Base-by-base conservation (phyloP, 2,888 invertebrate species). In the Sphaerophoria rueppellii region DNA sequence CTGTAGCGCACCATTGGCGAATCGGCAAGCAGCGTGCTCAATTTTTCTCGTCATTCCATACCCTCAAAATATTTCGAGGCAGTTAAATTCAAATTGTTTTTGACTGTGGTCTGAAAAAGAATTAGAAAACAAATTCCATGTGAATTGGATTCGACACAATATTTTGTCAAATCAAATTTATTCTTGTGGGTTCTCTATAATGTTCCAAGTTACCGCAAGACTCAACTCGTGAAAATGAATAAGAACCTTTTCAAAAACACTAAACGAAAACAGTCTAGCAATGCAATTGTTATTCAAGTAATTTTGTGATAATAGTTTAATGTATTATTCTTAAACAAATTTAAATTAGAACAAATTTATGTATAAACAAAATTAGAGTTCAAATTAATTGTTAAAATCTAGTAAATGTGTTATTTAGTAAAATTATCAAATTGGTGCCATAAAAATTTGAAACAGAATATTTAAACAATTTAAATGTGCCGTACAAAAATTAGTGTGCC, bases 211-310 rank as follows among this genome's bases (percentile, higher is more conserved):
- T 48, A 70, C 61, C 80, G 46, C 87, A 75, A 75, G 87, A 87
- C 87, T 86, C 77, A 87, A 65, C 79, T 89, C 87, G 89, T 90
- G 89, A 91, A 90, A 89, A 91, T 91, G 91, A 90, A 90, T 88
- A 91, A 90, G 89, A 90, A 89, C 87, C 88, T 91, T 87, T 88
- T 89, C 87, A 90, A 91, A 87, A 90, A 90, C 89, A 90, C 90
- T 88, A 89, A 91, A 80, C 89, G 90, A 88, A 90, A 90, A 89
- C 89, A 89, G 89, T 88, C 87, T 87, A 71, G 37, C 87, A 70
- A 35, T 57, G 12, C 32, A 70, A 32, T 16, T 16, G 16, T 35
- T 37, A 34, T 55, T 16, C 9, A 34, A 57, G 46, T 46, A 71
- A 71, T 75, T 71, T 81, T 85, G 85, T 85, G 85, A 85, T 85